Evolutionary conservation across 1,140 invertebrate genomes (phyloP).

Genomic region (Chrysomallon squamiferum): DNA sequence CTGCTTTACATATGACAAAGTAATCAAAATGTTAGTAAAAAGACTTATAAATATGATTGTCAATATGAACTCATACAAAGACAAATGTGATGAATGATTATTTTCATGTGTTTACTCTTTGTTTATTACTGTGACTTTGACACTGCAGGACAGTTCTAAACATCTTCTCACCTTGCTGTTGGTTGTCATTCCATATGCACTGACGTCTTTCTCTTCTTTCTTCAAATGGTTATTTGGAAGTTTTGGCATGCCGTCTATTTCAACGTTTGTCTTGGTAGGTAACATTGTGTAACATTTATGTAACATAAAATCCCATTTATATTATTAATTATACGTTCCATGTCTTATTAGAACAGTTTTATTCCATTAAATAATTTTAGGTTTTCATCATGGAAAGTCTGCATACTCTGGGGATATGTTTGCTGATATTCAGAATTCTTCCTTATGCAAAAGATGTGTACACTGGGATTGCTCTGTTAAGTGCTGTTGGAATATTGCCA

Average conservation of each 20-base stretch:
- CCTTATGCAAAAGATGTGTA: slow-evolving; percentile 89
- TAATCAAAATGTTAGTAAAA: neutral
- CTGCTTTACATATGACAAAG: neutral
- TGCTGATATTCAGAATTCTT: slow-evolving; percentile 86
- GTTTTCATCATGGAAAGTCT: slow-evolving; percentile 78
- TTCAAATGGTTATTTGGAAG: slow-evolving; percentile 46
- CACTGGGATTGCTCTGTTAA: slow-evolving; percentile 91
- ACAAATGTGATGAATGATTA: too few relatives aligned
- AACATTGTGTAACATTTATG: too few relatives aligned
- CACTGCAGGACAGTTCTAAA: too few relatives aligned
- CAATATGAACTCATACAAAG: too few relatives aligned
- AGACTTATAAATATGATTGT: neutral
- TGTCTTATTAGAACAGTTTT: too few relatives aligned
- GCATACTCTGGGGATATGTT: slow-evolving; percentile 82
- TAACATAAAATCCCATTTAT: too few relatives aligned
- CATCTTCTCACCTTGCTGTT: too few relatives aligned
- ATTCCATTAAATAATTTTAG: too few relatives aligned
- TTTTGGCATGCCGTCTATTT: slow-evolving; percentile 36
- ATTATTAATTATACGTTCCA: too few relatives aligned
- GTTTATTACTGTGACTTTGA: too few relatives aligned
- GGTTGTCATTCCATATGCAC: slow-evolving; percentile 31
- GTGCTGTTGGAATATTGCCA: slow-evolving; percentile 90
- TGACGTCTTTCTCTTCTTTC: slow-evolving; percentile 26
- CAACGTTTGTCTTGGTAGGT: too few relatives aligned
- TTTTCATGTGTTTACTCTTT: too few relatives aligned